Percentiles rank a stretch among this genome's conserved stretches.
phyloP scores from a whole-genome alignment of 35 echinoderm and acorn worm genomes.

The Apostichopus californicus region DNA sequence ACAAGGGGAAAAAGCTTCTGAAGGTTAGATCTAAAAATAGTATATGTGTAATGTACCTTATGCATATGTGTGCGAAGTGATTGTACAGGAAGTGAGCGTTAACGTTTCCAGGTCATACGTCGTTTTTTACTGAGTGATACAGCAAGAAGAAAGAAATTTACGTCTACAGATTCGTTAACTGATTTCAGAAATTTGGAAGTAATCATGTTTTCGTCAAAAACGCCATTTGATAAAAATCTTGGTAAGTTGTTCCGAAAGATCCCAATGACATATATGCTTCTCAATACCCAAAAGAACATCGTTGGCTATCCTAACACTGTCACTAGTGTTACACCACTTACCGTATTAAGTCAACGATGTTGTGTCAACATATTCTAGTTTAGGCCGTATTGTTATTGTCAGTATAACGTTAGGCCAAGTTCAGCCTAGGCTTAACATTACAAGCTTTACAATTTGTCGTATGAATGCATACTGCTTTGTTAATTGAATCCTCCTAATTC shows the following conservation, averaged over 20 bases:
- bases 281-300: too few species aligned
- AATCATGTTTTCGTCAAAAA: slow-evolving; percentile 2
- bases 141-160: neutral
- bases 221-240: slow-evolving; percentile 4
- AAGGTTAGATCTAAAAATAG: neutral
- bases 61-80: neutral
- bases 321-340: too few species aligned
- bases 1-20: neutral
- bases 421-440: too few species aligned
- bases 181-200: neutral
- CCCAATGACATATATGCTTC: too few species aligned
- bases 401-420: too few species aligned
- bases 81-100: neutral
- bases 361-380: too few species aligned
- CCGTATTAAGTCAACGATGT: too few species aligned
- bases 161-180: neutral
- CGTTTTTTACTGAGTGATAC: neutral
- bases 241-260: neutral
- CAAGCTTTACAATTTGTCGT: too few species aligned
- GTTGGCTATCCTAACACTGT: too few species aligned
- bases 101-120: neutral
- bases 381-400: too few species aligned
- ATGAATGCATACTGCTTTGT: too few species aligned
- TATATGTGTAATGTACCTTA: neutral
- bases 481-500: too few species aligned